Percentiles rank a stretch among this genome's conserved stretches.
Conservation (phyloP, 2,888 invertebrate species). For the Eudemis profundana region DNA sequence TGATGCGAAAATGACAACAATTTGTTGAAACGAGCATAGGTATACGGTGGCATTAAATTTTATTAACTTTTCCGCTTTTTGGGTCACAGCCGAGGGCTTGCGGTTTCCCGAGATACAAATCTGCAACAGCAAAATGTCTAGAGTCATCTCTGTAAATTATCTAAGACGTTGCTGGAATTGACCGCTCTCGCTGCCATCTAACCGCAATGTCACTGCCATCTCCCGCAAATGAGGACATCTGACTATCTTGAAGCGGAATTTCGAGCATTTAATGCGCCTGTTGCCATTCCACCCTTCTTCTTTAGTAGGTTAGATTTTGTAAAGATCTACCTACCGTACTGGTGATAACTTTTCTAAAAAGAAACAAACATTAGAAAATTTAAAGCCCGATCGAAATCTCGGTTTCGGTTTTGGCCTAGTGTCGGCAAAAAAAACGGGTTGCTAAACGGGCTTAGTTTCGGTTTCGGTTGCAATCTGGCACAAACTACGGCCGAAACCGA, state of each 20-base stretch:
- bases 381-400: too few species aligned
- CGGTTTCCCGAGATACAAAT: slow-evolving; percentile 20
- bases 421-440: too few species aligned
- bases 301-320: slow-evolving; percentile 15
- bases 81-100: slow-evolving; percentile 1
- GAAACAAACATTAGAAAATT: too few species aligned
- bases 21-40: slow-evolving; percentile 14
- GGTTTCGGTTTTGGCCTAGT: too few species aligned
- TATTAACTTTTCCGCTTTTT: slow-evolving; percentile 2
- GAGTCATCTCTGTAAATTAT: slow-evolving; percentile 40
- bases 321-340: too few species aligned
- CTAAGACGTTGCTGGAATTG: slow-evolving; percentile 36
- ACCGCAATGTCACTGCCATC: slow-evolving; percentile 38
- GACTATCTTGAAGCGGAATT: slow-evolving; percentile 38
- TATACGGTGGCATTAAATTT: slow-evolving; percentile 13
- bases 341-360: too few species aligned
- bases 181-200: slow-evolving; percentile 31
- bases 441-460: too few species aligned
- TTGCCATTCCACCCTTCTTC: slow-evolving; percentile 13
- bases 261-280: slow-evolving; percentile 16
- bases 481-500: too few species aligned
- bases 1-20: slow-evolving; percentile 13
- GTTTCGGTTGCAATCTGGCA: too few species aligned
- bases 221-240: slow-evolving; percentile 39
- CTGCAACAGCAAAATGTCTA: slow-evolving; percentile 24